Percentiles rank a stretch among this genome's conserved stretches.
Evolutionary conservation across 2,113 vertebrate genomes (phyloP).

Genomic region (Pterophyllum scalare): DNA sequence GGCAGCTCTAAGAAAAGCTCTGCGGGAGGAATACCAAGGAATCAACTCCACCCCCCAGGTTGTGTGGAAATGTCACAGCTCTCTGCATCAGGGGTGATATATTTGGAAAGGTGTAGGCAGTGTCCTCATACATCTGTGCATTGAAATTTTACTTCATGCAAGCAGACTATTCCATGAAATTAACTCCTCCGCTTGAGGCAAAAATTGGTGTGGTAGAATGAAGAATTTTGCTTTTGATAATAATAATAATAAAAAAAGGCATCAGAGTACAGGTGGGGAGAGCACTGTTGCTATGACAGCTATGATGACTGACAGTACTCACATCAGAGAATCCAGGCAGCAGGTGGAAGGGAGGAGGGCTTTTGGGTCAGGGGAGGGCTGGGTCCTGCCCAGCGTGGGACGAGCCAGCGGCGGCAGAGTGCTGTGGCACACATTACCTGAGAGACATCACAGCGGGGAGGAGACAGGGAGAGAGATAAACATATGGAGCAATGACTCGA

Average conservation of each 20-base stretch:
- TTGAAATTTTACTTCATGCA: slow-evolving; percentile 25
- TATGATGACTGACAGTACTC: slow-evolving; percentile 50
- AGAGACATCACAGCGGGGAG: slow-evolving; percentile 30
- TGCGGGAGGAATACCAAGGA: slow-evolving; percentile 57
- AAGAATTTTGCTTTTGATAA: background rate
- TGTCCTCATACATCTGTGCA: slow-evolving; percentile 42
- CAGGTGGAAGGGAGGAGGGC: slow-evolving; percentile 67
- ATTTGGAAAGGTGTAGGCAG: slow-evolving; percentile 73
- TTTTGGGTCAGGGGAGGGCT: slow-evolving; percentile 48
- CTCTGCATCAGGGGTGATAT: slow-evolving; percentile 63
- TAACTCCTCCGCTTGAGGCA: slow-evolving; percentile 9
- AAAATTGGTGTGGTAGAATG: background rate
- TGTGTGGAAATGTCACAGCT: slow-evolving; percentile 68
- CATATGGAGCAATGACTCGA: slow-evolving; percentile 14
- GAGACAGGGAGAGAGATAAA: slow-evolving; percentile 25
- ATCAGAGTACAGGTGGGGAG: background rate
- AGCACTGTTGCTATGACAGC: slow-evolving; percentile 25
- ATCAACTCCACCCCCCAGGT: slow-evolving; percentile 39
- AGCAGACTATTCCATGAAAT: background rate
- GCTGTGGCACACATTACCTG: slow-evolving; percentile 70
- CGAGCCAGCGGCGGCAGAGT: slow-evolving; percentile 44
- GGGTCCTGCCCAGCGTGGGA: slow-evolving; percentile 58
- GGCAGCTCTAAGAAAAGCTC: slow-evolving; percentile 53
- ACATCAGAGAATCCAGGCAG: slow-evolving; percentile 67
- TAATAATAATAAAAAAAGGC: background rate